These are phyloP conservation scores for Acropternis orthonyx DNA, from an alignment of 2,797 vertebrate species.

Conservation along the genomic window DNA sequence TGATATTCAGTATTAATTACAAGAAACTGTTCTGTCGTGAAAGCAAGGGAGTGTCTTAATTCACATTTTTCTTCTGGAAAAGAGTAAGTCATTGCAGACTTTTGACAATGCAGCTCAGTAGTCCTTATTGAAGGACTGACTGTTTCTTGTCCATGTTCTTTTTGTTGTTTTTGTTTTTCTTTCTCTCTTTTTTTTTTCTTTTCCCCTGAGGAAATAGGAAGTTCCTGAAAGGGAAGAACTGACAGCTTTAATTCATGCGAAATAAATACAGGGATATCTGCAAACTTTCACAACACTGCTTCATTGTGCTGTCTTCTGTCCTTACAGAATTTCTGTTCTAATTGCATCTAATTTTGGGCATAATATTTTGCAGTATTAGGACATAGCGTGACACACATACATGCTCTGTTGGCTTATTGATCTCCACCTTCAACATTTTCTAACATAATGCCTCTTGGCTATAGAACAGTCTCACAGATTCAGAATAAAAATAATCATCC, in stretches of 20 bases:
- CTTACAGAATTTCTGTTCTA: neutral
- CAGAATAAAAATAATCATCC: neutral
- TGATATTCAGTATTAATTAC: neutral
- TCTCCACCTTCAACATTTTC: constrained; percentile 10
- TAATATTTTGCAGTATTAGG: constrained; percentile 19
- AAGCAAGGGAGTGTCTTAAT: neutral
- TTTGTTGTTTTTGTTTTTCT: neutral
- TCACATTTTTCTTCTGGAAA: constrained; percentile 2
- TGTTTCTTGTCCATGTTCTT: neutral
- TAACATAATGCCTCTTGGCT: neutral
- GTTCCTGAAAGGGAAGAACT: neutral
- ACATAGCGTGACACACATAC: neutral
- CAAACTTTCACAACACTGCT: neutral
- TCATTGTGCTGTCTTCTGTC: neutral
- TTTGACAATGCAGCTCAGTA: neutral
- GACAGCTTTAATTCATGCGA: neutral
- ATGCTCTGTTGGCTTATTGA: neutral
- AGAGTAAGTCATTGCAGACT: neutral
- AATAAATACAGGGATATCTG: neutral
- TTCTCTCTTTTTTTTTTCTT: neutral
- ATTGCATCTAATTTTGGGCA: constrained; percentile 8
- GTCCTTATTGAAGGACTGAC: neutral
- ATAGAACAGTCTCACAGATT: neutral
- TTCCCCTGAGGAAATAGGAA: neutral
- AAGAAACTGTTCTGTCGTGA: neutral